Evolutionary conservation across 2,888 invertebrate species (phyloP).

Genomic region (Gandaritis pyraliata): DNA sequence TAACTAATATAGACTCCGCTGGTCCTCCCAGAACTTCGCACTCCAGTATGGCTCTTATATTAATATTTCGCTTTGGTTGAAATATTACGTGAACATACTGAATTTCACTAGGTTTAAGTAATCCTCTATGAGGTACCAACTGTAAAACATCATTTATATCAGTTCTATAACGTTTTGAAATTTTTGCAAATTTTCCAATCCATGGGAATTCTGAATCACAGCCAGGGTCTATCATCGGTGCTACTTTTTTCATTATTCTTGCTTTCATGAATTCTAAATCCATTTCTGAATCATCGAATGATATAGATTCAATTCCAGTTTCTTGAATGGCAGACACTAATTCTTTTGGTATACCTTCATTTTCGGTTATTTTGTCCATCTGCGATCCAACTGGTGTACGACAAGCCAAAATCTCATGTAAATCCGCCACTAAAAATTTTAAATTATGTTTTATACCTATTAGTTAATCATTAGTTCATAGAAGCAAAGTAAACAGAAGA

Average conservation of each 20-base stretch:
- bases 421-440: slow-evolving; percentile 44
- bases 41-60: slow-evolving; percentile 71
- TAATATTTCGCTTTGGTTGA: slow-evolving; percentile 70
- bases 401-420: slow-evolving; percentile 46
- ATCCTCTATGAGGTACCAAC: slow-evolving; percentile 77
- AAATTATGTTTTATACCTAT: not conserved
- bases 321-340: slow-evolving; percentile 28
- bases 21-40: slow-evolving; percentile 85
- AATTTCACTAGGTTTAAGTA: slow-evolving; percentile 78
- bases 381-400: slow-evolving; percentile 40
- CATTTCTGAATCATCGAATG: slow-evolving; percentile 39
- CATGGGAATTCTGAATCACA: slow-evolving; percentile 63
- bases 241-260: slow-evolving; percentile 57
- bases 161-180: slow-evolving; percentile 44
- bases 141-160: slow-evolving; percentile 69
- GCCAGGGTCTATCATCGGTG: slow-evolving; percentile 63
- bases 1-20: slow-evolving; percentile 74
- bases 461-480: not conserved
- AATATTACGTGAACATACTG: slow-evolving; percentile 79
- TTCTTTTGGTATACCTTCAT: slow-evolving; percentile 34
- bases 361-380: slow-evolving; percentile 39
- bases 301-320: slow-evolving; percentile 34
- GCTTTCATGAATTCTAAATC: slow-evolving; percentile 47
- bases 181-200: slow-evolving; percentile 63
- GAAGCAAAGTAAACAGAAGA: not conserved